phyloP scores from a whole-genome alignment of 1,140 invertebrate species.

The Melitaea cinxia region DNA sequence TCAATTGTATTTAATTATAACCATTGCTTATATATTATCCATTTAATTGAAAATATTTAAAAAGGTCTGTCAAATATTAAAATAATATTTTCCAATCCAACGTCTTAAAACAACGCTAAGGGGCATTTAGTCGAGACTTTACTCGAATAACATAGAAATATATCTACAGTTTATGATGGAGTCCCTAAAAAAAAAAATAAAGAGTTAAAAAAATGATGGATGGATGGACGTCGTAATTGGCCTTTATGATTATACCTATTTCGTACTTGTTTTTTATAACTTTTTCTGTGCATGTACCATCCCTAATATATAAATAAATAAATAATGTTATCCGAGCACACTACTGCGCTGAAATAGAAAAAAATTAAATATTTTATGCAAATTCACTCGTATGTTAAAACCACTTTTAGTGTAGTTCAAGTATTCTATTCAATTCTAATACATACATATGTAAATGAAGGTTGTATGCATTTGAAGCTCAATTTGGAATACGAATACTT shows the following conservation, averaged over 20 bases:
- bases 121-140: conserved; percentile 9
- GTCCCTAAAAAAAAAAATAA: too few species aligned
- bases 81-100: conserved; percentile 10
- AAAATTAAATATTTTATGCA: conserved; percentile 16
- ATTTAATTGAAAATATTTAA: background rate
- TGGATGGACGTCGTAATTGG: too few species aligned
- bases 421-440: conserved; percentile 1
- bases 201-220: too few species aligned
- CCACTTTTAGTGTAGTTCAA: background rate
- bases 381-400: conserved; percentile 1
- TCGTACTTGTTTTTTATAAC: background rate
- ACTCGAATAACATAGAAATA: background rate
- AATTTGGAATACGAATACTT: background rate
- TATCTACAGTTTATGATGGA: background rate
- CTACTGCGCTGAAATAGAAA: background rate
- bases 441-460: background rate
- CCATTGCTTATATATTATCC: too few species aligned
- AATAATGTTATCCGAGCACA: background rate
- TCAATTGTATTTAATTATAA: too few species aligned
- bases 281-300: background rate
- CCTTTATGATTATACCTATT: too few species aligned
- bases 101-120: conserved; percentile 3
- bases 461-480: background rate
- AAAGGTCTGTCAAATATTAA: conserved; percentile 6
- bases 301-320: background rate